These are phyloP conservation scores for Malacoctenus gilli DNA, from an alignment of 2,797 vertebrate genomes.

Conservation along the genomic window DNA sequence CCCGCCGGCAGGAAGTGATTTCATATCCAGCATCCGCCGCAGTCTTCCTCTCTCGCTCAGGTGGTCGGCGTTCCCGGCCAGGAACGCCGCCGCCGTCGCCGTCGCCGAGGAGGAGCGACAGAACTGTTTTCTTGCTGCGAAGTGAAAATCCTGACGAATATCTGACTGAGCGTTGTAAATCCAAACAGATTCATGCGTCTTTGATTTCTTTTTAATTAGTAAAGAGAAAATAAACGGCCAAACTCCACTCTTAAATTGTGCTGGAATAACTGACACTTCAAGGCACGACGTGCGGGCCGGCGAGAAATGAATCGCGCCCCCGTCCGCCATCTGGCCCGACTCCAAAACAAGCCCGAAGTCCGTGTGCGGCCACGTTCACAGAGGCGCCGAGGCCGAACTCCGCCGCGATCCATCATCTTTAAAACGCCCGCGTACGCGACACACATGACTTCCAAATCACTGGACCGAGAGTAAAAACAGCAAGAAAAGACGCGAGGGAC, in stretches of 20 bases:
- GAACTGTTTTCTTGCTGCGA: too few relatives aligned
- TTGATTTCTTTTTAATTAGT: background rate
- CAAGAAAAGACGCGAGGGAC: background rate
- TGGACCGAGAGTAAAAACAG: background rate
- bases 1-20: slow-evolving; percentile 74
- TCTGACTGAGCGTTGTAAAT: too few relatives aligned
- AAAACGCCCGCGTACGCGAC: slow-evolving; percentile 14
- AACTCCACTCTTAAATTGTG: background rate
- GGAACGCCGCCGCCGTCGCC: too few relatives aligned
- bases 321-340: background rate
- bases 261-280: too few relatives aligned
- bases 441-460: slow-evolving; percentile 11
- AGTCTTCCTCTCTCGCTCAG: slow-evolving; percentile 74
- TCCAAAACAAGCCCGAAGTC: slow-evolving; percentile 10
- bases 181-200: slow-evolving; percentile 14
- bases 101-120: too few relatives aligned
- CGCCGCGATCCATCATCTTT: slow-evolving; percentile 17
- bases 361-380: slow-evolving; percentile 5
- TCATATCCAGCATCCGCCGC: slow-evolving; percentile 71
- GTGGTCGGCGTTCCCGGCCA: slow-evolving; percentile 43
- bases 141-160: too few relatives aligned
- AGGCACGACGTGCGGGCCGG: slow-evolving; percentile 2
- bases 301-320: slow-evolving; percentile 9
- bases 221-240: background rate
- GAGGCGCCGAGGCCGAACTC: slow-evolving; percentile 21